These are phyloP conservation scores for Bombus pascuorum DNA, from an alignment of 1,140 invertebrate genomes.

Conservation along the genomic window DNA sequence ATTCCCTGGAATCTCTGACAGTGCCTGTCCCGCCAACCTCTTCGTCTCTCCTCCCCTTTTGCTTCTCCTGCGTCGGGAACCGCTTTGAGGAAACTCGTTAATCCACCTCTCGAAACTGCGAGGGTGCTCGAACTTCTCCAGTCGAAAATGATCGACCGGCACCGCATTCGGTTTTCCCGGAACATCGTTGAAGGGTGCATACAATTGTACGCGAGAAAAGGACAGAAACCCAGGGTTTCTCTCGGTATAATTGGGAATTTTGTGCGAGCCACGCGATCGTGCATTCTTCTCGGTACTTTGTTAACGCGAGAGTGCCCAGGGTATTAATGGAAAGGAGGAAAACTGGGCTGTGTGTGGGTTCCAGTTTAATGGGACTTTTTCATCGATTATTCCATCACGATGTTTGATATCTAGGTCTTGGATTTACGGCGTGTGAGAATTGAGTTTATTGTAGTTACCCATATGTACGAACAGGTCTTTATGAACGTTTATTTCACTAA, in stretches of 20 bases:
- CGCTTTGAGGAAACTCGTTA: conserved; percentile 70
- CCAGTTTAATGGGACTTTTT: neutral
- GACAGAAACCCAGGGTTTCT: conserved; percentile 6
- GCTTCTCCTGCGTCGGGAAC: conserved; percentile 30
- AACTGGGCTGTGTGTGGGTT: neutral
- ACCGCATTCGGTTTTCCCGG: conserved; percentile 42
- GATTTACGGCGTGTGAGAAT: neutral
- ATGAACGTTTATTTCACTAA: neutral
- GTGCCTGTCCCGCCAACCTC: conserved; percentile 32
- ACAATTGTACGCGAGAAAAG: neutral
- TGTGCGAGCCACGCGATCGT: conserved; percentile 33
- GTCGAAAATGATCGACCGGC: conserved; percentile 67
- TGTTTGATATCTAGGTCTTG: neutral
- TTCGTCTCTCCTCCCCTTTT: neutral
- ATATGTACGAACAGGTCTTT: neutral
- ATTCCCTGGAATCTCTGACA: conserved; percentile 61
- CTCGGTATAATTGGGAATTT: conserved; percentile 61
- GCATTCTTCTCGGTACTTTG: conserved; percentile 35
- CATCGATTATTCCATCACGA: neutral
- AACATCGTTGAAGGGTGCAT: conserved; percentile 23
- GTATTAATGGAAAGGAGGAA: neutral
- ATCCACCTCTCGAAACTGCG: conserved; percentile 66
- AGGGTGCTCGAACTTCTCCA: conserved; percentile 62
- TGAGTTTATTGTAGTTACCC: neutral
- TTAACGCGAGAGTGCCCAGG: too few species aligned